Evolutionary conservation across 2,113 vertebrate genomes (phyloP), one percentile per base, ranked within the genome.

Genomic region (Alces alces): DNA sequence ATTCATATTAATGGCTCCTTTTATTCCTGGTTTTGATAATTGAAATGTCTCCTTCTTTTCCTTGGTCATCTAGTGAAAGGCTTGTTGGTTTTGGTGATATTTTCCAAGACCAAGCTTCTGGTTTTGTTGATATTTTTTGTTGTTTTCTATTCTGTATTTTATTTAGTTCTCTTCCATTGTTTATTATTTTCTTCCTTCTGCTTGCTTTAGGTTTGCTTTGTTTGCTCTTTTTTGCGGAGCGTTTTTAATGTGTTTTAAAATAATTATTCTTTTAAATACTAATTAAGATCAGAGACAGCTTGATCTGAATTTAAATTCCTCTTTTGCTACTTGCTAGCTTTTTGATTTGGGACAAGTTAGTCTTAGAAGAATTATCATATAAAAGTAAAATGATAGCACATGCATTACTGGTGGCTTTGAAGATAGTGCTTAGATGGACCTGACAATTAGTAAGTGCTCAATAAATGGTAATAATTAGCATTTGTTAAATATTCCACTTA

Each of bases 141-240:
- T 90, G 7, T 57, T 78, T 94, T 57, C n/a, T 88, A 5, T 83
- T 90, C 25, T 76, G 30, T 54, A 28, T 83, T 76, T 93, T 79
- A n/a, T 88, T 66, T 64, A 78, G 64, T 97, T 87, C 54, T 3
- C 60, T 5, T 79, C 21, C 92, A 6, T 83, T 93, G 43, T 87
- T 91, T 85, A 76, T 96, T 89, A 64, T 93, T 87, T 94, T 3
- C 30, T 96, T 89, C 6, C 21, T 96, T 95, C 27, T 97, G 50
- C 47, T 88, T 91, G 36, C 4, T 88, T 88, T 85, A 91, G 30
- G 25, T 82, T 92, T 70, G 47, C 84, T 80, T 50, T 47, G 39
- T 89, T 86, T 61, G 6, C 7, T 30, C 12, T 84, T 86, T 25
- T 91, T 86, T 83, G 93, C 86, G 60, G 27, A 87, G 10, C 43